These are phyloP conservation scores for Parazoanthus swiftii DNA, from an alignment of 92 coral and sea anemone species.

Conservation along the genomic window DNA sequence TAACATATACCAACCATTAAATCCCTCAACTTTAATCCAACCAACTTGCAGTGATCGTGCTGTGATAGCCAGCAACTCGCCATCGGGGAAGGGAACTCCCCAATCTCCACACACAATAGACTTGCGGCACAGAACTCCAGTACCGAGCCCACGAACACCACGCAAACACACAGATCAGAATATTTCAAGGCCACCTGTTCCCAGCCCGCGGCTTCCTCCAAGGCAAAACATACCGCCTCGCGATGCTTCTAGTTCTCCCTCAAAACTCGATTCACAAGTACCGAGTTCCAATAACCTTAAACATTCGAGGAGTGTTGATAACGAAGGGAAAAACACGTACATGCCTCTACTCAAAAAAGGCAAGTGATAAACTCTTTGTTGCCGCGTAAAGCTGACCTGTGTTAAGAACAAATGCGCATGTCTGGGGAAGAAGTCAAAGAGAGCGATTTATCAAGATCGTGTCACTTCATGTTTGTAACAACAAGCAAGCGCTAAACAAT, in stretches of 20 bases:
- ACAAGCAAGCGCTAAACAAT: not conserved
- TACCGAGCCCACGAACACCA: constrained; percentile 29
- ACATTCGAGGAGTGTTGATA: not conserved
- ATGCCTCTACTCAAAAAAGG: constrained; percentile 12
- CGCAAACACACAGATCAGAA: constrained; percentile 6
- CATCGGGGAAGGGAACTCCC: not conserved
- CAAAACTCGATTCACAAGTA: not conserved
- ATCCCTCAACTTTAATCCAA: constrained; percentile 12
- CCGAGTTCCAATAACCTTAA: not conserved
- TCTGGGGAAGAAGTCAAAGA: not conserved
- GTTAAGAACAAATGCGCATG: not conserved
- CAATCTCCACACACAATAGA: not conserved
- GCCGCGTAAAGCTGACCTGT: not conserved
- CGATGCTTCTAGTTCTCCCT: not conserved
- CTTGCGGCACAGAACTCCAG: constrained; percentile 11
- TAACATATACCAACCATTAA: constrained; percentile 17
- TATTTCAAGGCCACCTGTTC: constrained; percentile 6
- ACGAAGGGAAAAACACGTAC: not conserved
- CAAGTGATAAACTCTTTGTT: not conserved
- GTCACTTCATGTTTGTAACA: no score
- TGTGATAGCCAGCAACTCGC: not conserved
- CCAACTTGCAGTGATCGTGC: not conserved
- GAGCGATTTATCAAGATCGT: not conserved
- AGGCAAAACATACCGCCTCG: not conserved
- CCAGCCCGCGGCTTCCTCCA: constrained; percentile 16